Conservation (phyloP, 2,113 vertebrate species). For the Neotoma lepida region DNA sequence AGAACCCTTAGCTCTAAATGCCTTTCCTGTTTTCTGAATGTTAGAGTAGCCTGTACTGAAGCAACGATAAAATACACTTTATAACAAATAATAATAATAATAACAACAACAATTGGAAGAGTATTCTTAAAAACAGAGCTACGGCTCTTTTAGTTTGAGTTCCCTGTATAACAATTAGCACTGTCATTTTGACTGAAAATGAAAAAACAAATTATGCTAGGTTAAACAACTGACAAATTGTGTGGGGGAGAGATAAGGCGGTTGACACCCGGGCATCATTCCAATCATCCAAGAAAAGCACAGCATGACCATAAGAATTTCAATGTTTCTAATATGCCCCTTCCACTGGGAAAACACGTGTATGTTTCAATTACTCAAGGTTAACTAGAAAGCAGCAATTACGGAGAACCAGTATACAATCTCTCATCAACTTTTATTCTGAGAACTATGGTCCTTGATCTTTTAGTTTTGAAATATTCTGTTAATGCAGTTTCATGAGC, state of each 20-base stretch:
- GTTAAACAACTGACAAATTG: slow-evolving; percentile 67
- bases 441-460: neutral
- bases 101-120: neutral
- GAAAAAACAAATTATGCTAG: slow-evolving; percentile 65
- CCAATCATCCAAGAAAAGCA: slow-evolving; percentile 63
- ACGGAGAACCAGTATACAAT: neutral
- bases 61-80: neutral
- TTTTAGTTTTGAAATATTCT: slow-evolving; percentile 33
- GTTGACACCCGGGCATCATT: slow-evolving; percentile 38
- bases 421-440: slow-evolving; percentile 10
- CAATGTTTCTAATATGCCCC: slow-evolving; percentile 67
- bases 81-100: neutral
- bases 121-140: neutral
- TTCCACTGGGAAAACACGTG: neutral
- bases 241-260: slow-evolving; percentile 39
- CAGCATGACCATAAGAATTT: slow-evolving; percentile 63
- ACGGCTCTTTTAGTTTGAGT: slow-evolving; percentile 36
- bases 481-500: neutral
- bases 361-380: slow-evolving; percentile 58
- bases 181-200: slow-evolving; percentile 38
- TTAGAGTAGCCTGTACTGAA: slow-evolving; percentile 50
- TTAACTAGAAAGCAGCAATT: slow-evolving; percentile 38
- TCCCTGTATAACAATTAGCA: slow-evolving; percentile 36
- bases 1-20: slow-evolving; percentile 7
- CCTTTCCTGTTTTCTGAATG: neutral